These are phyloP conservation scores for Ceyx melanurus DNA, from an alignment of 2,113 vertebrate species.

Conservation along the genomic window DNA sequence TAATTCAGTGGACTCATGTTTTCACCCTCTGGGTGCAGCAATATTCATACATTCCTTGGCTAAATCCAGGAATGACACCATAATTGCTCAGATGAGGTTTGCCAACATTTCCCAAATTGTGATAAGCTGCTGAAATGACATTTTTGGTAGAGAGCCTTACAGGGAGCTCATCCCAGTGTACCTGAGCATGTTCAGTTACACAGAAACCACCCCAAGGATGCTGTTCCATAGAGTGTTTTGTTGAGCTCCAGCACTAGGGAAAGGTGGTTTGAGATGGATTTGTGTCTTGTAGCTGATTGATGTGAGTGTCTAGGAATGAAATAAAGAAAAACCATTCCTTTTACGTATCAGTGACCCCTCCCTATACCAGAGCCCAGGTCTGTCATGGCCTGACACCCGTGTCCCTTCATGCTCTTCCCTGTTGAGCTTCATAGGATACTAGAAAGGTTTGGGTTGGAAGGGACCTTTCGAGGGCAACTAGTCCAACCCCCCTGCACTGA, in stretches of 20 bases:
- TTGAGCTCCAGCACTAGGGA: not conserved
- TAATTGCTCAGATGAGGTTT: not conserved
- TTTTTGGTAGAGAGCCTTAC: not conserved
- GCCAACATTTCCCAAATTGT: not conserved
- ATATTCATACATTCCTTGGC: not conserved
- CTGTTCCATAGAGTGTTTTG: not conserved
- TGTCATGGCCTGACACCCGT: too few relatives aligned
- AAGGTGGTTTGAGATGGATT: not conserved
- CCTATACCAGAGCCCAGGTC: not conserved
- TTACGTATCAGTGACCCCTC: not conserved
- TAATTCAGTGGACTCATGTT: not conserved
- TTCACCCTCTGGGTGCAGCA: not conserved
- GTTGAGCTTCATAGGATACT: too few relatives aligned
- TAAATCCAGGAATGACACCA: not conserved
- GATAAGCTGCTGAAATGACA: not conserved
- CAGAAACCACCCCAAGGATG: not conserved
- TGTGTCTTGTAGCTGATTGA: not conserved
- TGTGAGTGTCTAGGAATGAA: not conserved
- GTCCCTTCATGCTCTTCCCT: not conserved
- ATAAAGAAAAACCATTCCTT: not conserved
- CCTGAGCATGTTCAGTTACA: not conserved
- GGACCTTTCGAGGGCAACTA: too few relatives aligned
- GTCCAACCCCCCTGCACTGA: too few relatives aligned
- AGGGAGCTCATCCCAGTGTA: not conserved
- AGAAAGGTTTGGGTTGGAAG: too few relatives aligned